Conservation (phyloP, 2,113 vertebrate genomes). For the Struthidea cinerea region DNA sequence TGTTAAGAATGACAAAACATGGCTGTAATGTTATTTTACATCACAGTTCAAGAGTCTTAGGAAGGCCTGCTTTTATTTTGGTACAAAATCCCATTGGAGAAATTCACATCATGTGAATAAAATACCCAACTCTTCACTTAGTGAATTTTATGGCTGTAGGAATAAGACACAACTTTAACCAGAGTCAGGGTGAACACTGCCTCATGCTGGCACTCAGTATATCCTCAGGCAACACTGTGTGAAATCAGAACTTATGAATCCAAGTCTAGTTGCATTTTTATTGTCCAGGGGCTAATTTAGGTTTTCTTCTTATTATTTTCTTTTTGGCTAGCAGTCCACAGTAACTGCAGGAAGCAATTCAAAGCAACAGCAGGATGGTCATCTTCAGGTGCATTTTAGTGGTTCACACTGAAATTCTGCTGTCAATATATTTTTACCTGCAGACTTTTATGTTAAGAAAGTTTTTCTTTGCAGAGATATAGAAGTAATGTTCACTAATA, state of each 20-base stretch:
- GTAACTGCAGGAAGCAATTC: background rate
- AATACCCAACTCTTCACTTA: background rate
- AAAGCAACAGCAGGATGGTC: background rate
- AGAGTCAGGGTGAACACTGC: background rate
- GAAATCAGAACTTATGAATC: background rate
- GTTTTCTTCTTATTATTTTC: background rate
- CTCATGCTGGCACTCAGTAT: background rate
- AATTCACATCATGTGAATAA: background rate
- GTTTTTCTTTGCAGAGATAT: background rate
- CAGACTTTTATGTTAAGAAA: background rate
- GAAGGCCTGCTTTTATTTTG: background rate
- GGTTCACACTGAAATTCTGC: background rate
- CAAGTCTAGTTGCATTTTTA: background rate
- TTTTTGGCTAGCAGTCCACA: background rate
- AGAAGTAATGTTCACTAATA: background rate
- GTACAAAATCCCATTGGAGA: background rate
- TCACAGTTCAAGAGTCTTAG: background rate
- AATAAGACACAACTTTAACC: background rate
- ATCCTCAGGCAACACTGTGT: background rate
- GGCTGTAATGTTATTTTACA: background rate
- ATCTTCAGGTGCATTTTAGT: conserved; percentile 13
- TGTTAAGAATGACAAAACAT: background rate
- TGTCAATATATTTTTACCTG: background rate
- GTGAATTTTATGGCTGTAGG: background rate
- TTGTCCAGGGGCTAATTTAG: conserved; percentile 4